These are phyloP conservation scores for Pholis gunnellus DNA, from an alignment of 2,113 vertebrate species.

Conservation along the genomic window DNA sequence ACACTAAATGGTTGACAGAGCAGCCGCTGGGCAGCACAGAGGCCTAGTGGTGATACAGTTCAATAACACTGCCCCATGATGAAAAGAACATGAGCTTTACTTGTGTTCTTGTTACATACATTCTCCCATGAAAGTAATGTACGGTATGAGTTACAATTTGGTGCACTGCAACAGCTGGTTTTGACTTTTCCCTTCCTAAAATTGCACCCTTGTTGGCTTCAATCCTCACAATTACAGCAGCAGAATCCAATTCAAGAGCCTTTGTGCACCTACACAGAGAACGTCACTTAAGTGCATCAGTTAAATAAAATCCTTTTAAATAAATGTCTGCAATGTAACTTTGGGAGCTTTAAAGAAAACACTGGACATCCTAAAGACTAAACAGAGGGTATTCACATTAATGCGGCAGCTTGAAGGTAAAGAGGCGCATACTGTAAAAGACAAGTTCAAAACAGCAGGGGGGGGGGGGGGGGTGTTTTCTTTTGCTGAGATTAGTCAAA, in stretches of 20 bases:
- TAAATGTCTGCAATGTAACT: constrained; percentile 23
- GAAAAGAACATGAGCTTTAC: constrained; percentile 1
- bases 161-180: constrained; percentile 6
- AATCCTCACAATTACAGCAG: constrained; percentile 14
- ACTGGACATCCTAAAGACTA: background rate
- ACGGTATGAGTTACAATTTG: background rate
- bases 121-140: background rate
- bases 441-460: background rate
- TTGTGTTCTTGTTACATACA: background rate
- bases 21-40: constrained; percentile 46
- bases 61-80: constrained; percentile 16
- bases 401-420: constrained; percentile 1
- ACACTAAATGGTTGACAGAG: constrained; percentile 28
- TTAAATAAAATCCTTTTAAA: constrained; percentile 43
- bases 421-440: constrained; percentile 7
- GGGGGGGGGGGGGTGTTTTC: background rate
- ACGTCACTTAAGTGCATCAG: constrained; percentile 5
- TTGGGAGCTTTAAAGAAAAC: constrained; percentile 14
- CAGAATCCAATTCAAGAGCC: constrained; percentile 8
- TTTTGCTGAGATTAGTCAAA: constrained; percentile 14
- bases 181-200: constrained; percentile 5
- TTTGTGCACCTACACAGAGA: background rate
- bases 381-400: background rate
- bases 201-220: background rate
- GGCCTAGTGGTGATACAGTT: background rate